Conservation (phyloP, 2,888 invertebrate genomes). For the Tuta absoluta region DNA sequence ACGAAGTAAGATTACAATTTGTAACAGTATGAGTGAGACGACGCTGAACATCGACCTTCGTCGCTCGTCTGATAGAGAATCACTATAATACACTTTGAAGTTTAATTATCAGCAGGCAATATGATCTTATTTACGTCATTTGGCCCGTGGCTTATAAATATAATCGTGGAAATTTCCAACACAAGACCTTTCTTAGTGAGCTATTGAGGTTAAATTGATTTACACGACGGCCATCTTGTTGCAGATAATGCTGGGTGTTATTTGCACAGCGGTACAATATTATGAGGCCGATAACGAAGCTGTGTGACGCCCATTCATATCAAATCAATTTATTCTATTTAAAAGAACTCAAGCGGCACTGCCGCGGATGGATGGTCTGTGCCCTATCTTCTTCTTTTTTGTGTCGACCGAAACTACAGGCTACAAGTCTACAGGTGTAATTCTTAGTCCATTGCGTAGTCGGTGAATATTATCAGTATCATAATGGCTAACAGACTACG, state of each 20-base stretch:
- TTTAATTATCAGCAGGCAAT: conserved; percentile 13
- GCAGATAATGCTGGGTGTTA: conserved; percentile 63
- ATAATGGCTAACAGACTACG: too few species aligned
- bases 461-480: too few species aligned
- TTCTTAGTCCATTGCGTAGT: too few species aligned
- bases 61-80: conserved; percentile 4
- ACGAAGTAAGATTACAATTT: background rate
- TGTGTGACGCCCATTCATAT: conserved; percentile 47
- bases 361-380: background rate
- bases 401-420: too few species aligned
- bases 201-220: conserved; percentile 79
- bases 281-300: conserved; percentile 53
- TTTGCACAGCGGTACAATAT: conserved; percentile 58
- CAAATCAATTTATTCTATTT: conserved; percentile 32
- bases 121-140: conserved; percentile 24
- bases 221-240: conserved; percentile 64
- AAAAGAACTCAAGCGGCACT: background rate
- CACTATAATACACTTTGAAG: conserved; percentile 8
- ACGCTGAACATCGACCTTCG: background rate
- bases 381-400: too few species aligned
- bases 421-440: too few species aligned
- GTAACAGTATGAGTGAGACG: background rate
- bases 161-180: conserved; percentile 70
- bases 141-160: conserved; percentile 7
- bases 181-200: conserved; percentile 71